Base-by-base conservation (phyloP, 2,888 invertebrate species). In the Macrosiphum euphorbiae region DNA sequence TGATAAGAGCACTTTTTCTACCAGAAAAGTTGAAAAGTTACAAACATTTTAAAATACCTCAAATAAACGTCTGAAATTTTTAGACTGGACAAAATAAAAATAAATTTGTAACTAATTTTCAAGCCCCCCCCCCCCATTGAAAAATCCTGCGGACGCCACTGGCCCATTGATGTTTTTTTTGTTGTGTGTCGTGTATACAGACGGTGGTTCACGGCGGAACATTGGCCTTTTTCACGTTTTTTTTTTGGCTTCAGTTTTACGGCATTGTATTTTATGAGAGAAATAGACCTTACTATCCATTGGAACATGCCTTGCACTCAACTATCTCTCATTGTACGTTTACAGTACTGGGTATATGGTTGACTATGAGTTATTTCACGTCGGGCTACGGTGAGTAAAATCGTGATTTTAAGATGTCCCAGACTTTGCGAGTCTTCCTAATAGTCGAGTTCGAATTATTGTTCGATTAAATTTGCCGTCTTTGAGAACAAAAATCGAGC, bases 321-420 rank as follows among this genome's bases (percentile, higher is more conserved):
- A 24, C 47, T 20, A 5, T 92, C 1, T 47, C 7, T 11, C 92
- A 87, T 92, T 87, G 61, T 61, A n/a, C 87, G 13, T 61, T 35
- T 47, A 1, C 92, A 24, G n/a, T 87, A 13, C 1, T 35, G 5
- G 8, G n/a, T 24, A 4, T 3, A 5, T 87, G 61, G 58, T 13
- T 87, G 4, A 7, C 44, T 5, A 20, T 92, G 13, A 87, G 58
- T 8, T 24, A 86, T 86, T 61, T 86, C 26, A 92, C 92, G 7
- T 47, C 61, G 47, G 92, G 92, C 26, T 92, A 61, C 24, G 92
- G 92, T 92, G 87, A 87, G 50, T 67, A 24, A 78, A n/a, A 50
- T 67, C 3, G 16, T 41, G 41, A 3, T 41, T 41, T 41, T 41
- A 41, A 41, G 41, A 41, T 41, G 3, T 41, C 41, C 41, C 41